A percentile compares a stretch with the other conserved stretches of the same genome.
Conservation (phyloP, 2,113 vertebrate genomes). For the Pedetes capensis region DNA sequence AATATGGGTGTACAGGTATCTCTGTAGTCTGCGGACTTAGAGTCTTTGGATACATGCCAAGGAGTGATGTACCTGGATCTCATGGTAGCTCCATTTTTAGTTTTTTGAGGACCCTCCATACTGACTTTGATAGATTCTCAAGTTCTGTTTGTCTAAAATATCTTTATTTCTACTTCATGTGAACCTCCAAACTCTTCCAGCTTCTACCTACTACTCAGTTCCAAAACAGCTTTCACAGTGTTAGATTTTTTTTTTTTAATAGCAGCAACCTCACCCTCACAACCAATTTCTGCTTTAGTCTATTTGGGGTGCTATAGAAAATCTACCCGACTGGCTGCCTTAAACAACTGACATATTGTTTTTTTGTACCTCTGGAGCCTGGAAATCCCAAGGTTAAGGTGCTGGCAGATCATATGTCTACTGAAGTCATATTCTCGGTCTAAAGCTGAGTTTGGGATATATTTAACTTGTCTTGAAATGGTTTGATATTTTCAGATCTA, state of each 20-base stretch:
- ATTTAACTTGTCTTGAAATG: background rate
- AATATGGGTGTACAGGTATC: too few species aligned
- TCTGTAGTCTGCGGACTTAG: too few species aligned
- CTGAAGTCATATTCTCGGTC: background rate
- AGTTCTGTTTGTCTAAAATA: background rate
- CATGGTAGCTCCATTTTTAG: too few species aligned
- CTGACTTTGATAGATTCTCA: background rate
- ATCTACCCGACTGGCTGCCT: background rate
- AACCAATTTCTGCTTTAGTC: background rate
- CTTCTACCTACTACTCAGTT: background rate
- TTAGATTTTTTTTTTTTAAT: background rate
- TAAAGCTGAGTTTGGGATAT: background rate
- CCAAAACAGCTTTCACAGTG: background rate
- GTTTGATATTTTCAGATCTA: background rate
- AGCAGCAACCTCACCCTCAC: background rate
- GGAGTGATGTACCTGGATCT: too few species aligned
- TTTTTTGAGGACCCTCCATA: too few species aligned
- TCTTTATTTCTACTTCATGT: background rate
- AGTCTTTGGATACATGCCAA: too few species aligned
- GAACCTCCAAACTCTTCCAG: background rate
- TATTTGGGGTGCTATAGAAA: background rate
- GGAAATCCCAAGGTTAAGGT: background rate
- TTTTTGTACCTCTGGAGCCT: background rate
- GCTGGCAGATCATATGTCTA: background rate
- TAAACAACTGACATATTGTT: background rate